Evolutionary conservation across 2,113 vertebrate species (phyloP).

Genomic region (Serinus canaria): DNA sequence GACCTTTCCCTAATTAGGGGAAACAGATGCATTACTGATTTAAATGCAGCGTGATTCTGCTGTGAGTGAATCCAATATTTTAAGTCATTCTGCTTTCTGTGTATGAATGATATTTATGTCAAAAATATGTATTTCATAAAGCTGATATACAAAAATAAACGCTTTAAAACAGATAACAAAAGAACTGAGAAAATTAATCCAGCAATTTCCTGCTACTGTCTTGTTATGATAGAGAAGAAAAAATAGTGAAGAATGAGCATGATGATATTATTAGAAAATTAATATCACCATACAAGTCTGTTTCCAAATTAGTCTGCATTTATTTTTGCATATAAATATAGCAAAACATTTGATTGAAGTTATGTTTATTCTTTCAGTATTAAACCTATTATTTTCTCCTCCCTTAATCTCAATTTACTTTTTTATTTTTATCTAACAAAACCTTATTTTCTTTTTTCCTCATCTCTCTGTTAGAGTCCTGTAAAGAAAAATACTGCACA

Average conservation of each 20-base stretch:
- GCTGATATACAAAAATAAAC: neutral
- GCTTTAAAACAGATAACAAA: neutral
- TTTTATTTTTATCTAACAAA: neutral
- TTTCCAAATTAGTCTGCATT: neutral
- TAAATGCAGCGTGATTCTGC: neutral
- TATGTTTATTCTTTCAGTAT: neutral
- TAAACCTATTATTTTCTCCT: neutral
- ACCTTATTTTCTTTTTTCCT: rapidly evolving
- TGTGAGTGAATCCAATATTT: neutral
- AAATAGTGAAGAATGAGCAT: neutral
- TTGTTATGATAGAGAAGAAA: neutral
- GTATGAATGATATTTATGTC: neutral
- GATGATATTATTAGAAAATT: neutral
- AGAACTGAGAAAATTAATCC: neutral
- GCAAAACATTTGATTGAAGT: neutral
- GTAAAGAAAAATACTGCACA: neutral
- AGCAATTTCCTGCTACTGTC: neutral
- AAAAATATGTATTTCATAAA: neutral
- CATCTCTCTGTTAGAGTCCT: neutral
- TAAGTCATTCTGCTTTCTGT: neutral
- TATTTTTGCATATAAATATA: neutral
- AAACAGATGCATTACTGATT: neutral
- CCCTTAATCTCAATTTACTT: neutral
- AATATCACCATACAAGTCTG: neutral
- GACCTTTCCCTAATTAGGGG: neutral